Base-by-base conservation (phyloP, 30 jellyfish, hydroid and myxozoan species). In the Turritopsis rubra region DNA sequence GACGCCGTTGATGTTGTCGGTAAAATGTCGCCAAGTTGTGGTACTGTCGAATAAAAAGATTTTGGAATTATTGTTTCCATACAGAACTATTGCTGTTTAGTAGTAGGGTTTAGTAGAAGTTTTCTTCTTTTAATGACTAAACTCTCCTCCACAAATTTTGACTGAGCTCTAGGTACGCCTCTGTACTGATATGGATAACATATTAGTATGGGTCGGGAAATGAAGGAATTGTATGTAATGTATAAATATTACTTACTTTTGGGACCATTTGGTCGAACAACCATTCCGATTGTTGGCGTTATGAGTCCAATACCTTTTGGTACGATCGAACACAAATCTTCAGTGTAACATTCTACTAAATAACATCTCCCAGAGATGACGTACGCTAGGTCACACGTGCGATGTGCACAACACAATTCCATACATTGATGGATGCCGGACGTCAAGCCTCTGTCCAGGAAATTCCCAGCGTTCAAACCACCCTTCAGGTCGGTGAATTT, bases 301-400 rank as follows among this genome's bases (percentile, higher is more conserved):
- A 91, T 31, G 1, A 93, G 81, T 21, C 96, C 93, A 28, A 91
- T 66, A 9, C 98, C 96, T 72, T 91, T 91, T 5, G 90, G 96
- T 19, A 88, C 85, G 82, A 91, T 75, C 31, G 89, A 87, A 54
- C 98, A 91, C 41, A 91, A 28, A 18, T 87, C 98, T 28, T 81
- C 80, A 71, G 91, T 87, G 72, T 87, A 91, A 60, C 98, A 91
- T 70, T 91, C 98, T 23, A 91, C 98, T 24, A 91, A 84, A 65
- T 91, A 91, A 66, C 98, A 91, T 81, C 98, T 75, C 4, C 95
- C 91, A 19, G 98, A 87, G 53, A 91, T 78, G 89, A 91, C 71
- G 85, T 91, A 91, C n/a, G 98, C 93, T 75, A 91, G 60, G 72
- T 91, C 98, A 54, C 98, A 91, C 18, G 98, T 91, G 53, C 86